Conservation (phyloP, 1,140 invertebrate species). For the Mycetomoellerius zeteki region DNA sequence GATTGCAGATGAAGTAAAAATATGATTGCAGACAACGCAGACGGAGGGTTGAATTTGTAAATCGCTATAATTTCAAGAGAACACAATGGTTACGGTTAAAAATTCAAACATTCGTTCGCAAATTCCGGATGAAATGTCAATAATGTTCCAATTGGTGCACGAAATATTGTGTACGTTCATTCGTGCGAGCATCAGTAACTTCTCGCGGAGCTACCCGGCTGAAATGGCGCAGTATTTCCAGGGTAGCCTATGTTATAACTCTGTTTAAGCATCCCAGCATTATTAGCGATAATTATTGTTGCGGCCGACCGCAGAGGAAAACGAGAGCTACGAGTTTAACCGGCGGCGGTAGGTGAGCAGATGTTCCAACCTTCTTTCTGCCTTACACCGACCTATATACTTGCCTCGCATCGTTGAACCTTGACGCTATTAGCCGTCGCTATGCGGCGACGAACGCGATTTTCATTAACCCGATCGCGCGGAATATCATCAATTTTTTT, state of each 20-base stretch:
- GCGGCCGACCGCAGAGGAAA: conserved; percentile 57
- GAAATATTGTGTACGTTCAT: conserved; percentile 12
- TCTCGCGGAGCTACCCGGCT: conserved; percentile 14
- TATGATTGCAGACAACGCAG: too few species aligned
- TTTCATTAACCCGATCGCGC: conserved; percentile 49
- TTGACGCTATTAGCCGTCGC: conserved; percentile 50
- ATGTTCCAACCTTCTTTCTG: conserved; percentile 45
- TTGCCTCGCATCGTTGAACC: conserved; percentile 56
- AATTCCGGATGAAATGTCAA: background rate
- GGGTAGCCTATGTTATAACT: conserved; percentile 55
- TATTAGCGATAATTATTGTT: conserved; percentile 69
- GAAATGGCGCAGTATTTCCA: conserved; percentile 29
- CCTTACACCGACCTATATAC: conserved; percentile 55
- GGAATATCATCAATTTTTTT: conserved; percentile 38
- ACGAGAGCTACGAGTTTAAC: conserved; percentile 60
- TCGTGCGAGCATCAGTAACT: background rate
- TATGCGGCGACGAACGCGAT: conserved; percentile 37
- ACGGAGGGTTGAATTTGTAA: background rate
- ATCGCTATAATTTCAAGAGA: background rate
- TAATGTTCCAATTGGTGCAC: background rate
- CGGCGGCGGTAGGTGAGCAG: conserved; percentile 40
- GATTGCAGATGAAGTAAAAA: too few species aligned
- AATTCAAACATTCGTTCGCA: background rate
- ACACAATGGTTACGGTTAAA: background rate
- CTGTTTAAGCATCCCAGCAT: conserved; percentile 59